Conservation (phyloP, 1,140 invertebrate genomes). For the Papilio polytes region DNA sequence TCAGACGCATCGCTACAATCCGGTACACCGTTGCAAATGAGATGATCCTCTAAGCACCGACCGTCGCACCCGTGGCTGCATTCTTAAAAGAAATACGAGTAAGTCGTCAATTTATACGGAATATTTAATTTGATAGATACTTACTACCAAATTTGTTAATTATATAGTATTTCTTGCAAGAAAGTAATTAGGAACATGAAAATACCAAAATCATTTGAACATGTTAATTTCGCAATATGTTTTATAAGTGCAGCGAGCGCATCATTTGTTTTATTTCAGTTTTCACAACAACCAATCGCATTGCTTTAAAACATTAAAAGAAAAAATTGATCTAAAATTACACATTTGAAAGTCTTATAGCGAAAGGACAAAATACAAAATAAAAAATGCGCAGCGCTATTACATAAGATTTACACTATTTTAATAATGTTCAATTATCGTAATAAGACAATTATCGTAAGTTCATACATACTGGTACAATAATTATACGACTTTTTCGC, state of each 20-base stretch:
- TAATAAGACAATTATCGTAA: too few species aligned
- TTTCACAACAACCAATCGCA: neutral
- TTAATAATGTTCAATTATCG: neutral
- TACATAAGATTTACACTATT: too few species aligned
- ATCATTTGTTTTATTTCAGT: neutral
- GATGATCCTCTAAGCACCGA: conserved; percentile 71
- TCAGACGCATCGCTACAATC: conserved; percentile 86
- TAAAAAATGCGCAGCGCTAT: neutral
- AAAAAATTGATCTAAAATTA: neutral
- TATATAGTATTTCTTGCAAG: neutral
- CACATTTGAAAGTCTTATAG: neutral
- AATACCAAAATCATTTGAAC: neutral
- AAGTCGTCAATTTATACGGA: conserved; percentile 40
- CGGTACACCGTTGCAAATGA: conserved; percentile 78
- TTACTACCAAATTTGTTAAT: neutral
- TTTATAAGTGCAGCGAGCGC: neutral
- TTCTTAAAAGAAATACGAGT: conserved; percentile 65
- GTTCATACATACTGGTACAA: neutral
- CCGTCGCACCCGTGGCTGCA: conserved; percentile 80
- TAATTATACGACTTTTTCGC: neutral
- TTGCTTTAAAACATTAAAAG: neutral
- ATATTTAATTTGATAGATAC: conserved; percentile 12
- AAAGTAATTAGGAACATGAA: neutral
- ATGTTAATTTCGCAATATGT: neutral
- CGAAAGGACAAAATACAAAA: neutral